Evolutionary conservation across 2,113 vertebrate species (phyloP).

Genomic region (Loxodonta africana): DNA sequence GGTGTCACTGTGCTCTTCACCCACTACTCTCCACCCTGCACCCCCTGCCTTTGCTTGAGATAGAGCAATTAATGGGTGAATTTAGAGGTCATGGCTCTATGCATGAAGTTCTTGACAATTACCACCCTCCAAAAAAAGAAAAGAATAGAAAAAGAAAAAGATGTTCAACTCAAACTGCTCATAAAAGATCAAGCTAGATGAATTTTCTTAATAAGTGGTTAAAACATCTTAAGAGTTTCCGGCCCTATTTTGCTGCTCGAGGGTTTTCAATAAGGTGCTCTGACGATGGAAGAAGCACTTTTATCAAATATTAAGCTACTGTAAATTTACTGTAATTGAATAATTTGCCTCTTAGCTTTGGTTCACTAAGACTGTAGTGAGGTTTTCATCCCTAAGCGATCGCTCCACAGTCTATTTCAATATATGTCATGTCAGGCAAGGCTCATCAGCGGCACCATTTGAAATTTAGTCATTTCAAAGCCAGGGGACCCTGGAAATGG

Average conservation of each 20-base stretch:
- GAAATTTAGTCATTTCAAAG: conserved; percentile 88
- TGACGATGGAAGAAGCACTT: conserved; percentile 90
- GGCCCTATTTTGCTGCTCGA: conserved; percentile 87
- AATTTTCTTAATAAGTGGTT: conserved; percentile 90
- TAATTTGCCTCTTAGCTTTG: conserved; percentile 92
- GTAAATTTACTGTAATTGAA: conserved; percentile 93
- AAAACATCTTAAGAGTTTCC: conserved; percentile 87
- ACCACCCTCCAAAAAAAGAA: not conserved
- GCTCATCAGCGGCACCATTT: conserved; percentile 86
- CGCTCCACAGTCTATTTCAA: conserved; percentile 89
- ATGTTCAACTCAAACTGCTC: conserved; percentile 75
- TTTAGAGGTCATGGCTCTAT: conserved; percentile 3
- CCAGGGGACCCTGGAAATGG: conserved; percentile 89
- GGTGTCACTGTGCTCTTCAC: fast-evolving
- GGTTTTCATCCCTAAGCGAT: conserved; percentile 89
- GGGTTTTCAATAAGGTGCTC: conserved; percentile 88
- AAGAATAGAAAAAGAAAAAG: not conserved
- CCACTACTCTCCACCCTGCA: not conserved
- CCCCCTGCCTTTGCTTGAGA: not conserved
- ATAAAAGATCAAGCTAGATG: conserved; percentile 85
- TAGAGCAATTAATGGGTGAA: conserved; percentile 56
- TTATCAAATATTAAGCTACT: conserved; percentile 92
- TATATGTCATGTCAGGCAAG: conserved; percentile 89
- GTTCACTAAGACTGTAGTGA: conserved; percentile 90
- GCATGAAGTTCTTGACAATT: conserved; percentile 76